A percentile compares a stretch with the other conserved stretches of the same genome.
Conservation (phyloP, 2,113 vertebrate species). For the Archocentrus centrarchus region DNA sequence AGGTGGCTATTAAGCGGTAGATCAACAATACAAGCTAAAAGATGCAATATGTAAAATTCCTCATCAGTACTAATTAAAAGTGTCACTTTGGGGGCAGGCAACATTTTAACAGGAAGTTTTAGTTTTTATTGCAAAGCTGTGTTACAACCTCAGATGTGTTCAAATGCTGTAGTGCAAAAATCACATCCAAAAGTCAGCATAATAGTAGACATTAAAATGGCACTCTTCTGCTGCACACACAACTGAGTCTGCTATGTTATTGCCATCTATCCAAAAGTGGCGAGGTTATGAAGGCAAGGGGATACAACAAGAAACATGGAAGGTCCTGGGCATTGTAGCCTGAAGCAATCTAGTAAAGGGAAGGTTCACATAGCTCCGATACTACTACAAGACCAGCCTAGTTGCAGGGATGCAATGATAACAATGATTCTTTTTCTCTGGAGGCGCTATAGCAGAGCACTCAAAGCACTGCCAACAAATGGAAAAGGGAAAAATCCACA, state of each 20-base stretch:
- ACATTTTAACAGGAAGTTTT: not conserved
- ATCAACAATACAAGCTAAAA: not conserved
- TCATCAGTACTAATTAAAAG: not conserved
- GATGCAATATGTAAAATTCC: not conserved
- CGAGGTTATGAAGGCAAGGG: not conserved
- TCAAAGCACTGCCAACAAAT: not conserved
- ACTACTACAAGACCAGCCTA: not conserved
- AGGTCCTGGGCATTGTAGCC: not conserved
- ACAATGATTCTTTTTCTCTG: fast-evolving
- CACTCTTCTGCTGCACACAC: not conserved
- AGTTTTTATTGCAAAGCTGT: not conserved
- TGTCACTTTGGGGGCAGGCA: not conserved
- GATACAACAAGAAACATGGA: not conserved
- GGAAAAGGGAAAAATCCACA: not conserved
- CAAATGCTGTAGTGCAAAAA: not conserved
- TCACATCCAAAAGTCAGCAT: not conserved
- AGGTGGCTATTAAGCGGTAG: not conserved
- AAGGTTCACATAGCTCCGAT: not conserved
- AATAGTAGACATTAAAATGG: not conserved
- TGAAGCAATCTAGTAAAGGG: not conserved
- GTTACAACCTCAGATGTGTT: too few species aligned
- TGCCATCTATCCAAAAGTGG: not conserved
- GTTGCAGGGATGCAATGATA: not conserved
- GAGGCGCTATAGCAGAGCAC: not conserved
- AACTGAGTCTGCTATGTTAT: not conserved